Evolutionary conservation across 2,888 invertebrate species (phyloP), one percentile per base, ranked within the genome.

Genomic region (Epistrophe grossulariae): DNA sequence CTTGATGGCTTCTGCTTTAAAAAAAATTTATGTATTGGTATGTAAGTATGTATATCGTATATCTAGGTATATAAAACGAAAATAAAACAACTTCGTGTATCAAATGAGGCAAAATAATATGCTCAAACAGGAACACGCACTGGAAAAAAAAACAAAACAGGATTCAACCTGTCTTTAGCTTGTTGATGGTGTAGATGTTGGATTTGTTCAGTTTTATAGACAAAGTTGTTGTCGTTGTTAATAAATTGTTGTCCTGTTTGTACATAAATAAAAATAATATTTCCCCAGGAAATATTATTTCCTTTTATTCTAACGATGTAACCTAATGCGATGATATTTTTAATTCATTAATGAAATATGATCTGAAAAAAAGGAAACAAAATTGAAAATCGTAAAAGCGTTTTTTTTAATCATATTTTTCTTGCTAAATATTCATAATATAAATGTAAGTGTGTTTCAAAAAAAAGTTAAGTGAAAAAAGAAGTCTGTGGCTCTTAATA

Each of bases 51-150:
- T n/a, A n/a, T n/a, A n/a, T n/a, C n/a, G n/a, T n/a, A n/a, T n/a
- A n/a, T n/a, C n/a, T n/a, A n/a, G n/a, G 24, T 24, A 24, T 24
- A 24, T 24, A 24, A 24, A 24, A 24, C 3, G 24, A 35, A 8
- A 19, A 35, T 35, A 31, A 28, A 57, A 77, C 24, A 38, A 31
- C 19, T 68, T 78, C 17, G 77, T 55, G 52, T 55, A 62, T 31
- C 55, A 71, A 71, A 71, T 78, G 60, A 78, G 62, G 78, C 48
- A 71, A 62, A 79, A 60, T 68, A 31, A 62, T 70, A 71, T 62
- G 15, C 40, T 40, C 60, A 38, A 64, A 64, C 52, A 48, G 66
- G 31, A 66, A 45, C 66, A 17, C 11, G 64, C 79, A 70, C 35
- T 7, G 6, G 9, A 9, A 31, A 31, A 31, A 31, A 31, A 55